Percentiles rank a stretch among this genome's conserved stretches.
phyloP scores from a whole-genome alignment of 1,140 invertebrate genomes.

The Eurytemora carolleeae region DNA sequence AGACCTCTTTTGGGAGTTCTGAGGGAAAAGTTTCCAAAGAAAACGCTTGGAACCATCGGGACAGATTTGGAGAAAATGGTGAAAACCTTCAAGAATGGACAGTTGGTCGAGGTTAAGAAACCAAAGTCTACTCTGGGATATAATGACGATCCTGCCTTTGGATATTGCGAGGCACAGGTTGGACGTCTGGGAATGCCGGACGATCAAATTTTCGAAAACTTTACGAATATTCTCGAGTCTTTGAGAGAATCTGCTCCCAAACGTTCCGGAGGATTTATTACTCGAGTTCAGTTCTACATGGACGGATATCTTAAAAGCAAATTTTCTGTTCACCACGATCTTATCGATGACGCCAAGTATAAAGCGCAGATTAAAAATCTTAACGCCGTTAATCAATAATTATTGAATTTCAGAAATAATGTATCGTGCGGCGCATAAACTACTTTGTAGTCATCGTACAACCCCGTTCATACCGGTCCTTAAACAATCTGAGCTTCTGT shows the following conservation, averaged over 20 bases:
- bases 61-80: not conserved
- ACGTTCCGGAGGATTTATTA: not conserved
- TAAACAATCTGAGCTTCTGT: too few species aligned
- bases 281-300: not conserved
- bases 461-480: too few species aligned
- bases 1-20: not conserved
- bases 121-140: not conserved
- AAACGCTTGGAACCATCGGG: not conserved
- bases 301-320: not conserved
- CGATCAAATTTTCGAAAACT: not conserved
- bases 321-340: not conserved
- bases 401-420: too few species aligned
- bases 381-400: too few species aligned
- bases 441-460: too few species aligned
- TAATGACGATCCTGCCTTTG: not conserved
- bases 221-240: not conserved
- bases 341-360: not conserved
- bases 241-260: not conserved
- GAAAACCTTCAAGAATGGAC: conserved; percentile 1
- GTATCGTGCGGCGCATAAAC: too few species aligned
- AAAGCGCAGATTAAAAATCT: not conserved
- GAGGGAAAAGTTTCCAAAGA: not conserved
- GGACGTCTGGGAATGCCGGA: not conserved
- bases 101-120: not conserved
- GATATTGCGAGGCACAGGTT: not conserved